Evolutionary conservation across 1,140 invertebrate genomes (phyloP).

Genomic region (Eumaeus atala): DNA sequence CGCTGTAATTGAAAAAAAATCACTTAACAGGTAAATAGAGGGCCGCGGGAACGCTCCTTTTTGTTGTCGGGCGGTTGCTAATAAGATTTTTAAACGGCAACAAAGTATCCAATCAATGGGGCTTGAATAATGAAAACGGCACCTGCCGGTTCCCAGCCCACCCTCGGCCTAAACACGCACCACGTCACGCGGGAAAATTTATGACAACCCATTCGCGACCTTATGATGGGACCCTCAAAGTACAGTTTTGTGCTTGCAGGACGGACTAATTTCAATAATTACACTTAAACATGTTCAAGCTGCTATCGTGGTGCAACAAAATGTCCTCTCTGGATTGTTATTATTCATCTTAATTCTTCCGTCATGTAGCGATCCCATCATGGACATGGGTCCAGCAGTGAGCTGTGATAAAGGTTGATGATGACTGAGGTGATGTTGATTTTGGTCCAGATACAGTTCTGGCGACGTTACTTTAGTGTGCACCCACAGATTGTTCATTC

Average conservation of each 20-base stretch:
- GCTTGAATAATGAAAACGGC: slow-evolving; percentile 72
- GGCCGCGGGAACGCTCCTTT: slow-evolving; percentile 41
- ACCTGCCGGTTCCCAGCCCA: slow-evolving; percentile 65
- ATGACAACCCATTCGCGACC: slow-evolving; percentile 36
- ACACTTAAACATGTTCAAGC: slow-evolving; percentile 41
- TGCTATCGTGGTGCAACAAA: slow-evolving; percentile 35
- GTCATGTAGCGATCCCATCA: no score
- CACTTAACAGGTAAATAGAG: slow-evolving; percentile 69
- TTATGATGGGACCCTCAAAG: slow-evolving; percentile 30
- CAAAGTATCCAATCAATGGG: slow-evolving; percentile 73
- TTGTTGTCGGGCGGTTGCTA: slow-evolving; percentile 67
- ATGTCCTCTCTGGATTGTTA: no score
- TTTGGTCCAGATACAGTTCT: no score
- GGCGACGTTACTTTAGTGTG: no score
- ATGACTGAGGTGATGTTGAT: no score
- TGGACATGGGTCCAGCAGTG: no score
- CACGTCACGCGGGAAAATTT: slow-evolving; percentile 30
- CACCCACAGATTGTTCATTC: no score
- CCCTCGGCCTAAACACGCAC: slow-evolving; percentile 62
- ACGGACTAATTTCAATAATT: slow-evolving; percentile 58
- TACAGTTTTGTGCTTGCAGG: slow-evolving; percentile 23
- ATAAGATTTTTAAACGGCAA: slow-evolving; percentile 74
- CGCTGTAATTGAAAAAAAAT: slow-evolving; percentile 71
- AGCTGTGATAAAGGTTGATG: no score
- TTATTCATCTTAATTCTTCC: slow-evolving; percentile 13